Evolutionary conservation across 2,113 vertebrate genomes (phyloP).

Genomic region (Octodon degus): DNA sequence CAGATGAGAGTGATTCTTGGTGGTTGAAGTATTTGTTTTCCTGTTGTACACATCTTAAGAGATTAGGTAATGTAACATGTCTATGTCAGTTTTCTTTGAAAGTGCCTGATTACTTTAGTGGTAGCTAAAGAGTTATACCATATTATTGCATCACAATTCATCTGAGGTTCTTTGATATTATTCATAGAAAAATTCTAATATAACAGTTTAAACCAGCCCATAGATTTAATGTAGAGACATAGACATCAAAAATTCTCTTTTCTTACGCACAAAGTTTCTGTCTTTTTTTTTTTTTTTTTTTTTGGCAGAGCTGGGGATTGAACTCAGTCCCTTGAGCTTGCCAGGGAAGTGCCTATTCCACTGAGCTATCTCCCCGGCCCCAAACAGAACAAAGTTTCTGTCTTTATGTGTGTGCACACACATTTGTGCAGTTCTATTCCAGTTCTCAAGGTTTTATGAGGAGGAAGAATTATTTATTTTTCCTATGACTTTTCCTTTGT

Average conservation of each 20-base stretch:
- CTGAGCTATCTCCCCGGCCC: too few relatives aligned
- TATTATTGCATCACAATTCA: background rate
- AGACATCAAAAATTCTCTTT: conserved; percentile 93
- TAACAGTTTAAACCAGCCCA: conserved; percentile 91
- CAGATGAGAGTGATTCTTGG: background rate
- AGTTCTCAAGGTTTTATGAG: conserved; percentile 80
- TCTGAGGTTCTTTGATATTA: background rate
- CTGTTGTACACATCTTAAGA: background rate
- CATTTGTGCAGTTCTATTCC: conserved; percentile 93
- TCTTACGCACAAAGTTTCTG: conserved; percentile 93
- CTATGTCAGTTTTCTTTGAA: background rate
- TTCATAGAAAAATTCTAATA: conserved; percentile 89
- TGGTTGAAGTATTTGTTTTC: background rate
- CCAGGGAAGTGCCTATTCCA: too few relatives aligned
- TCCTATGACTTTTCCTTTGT: conserved; percentile 97
- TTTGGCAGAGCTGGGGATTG: too few relatives aligned
- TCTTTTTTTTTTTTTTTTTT: too few relatives aligned
- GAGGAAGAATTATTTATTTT: conserved; percentile 92
- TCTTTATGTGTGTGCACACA: conserved; percentile 77
- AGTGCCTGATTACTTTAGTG: background rate
- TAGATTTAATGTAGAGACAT: conserved; percentile 95
- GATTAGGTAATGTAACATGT: background rate
- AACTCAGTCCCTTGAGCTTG: too few relatives aligned
- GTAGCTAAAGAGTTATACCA: background rate
- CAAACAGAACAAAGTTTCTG: conserved; percentile 93